Evolutionary conservation across 1,140 invertebrate genomes (phyloP).

Genomic region (Penaeus japonicus): DNA sequence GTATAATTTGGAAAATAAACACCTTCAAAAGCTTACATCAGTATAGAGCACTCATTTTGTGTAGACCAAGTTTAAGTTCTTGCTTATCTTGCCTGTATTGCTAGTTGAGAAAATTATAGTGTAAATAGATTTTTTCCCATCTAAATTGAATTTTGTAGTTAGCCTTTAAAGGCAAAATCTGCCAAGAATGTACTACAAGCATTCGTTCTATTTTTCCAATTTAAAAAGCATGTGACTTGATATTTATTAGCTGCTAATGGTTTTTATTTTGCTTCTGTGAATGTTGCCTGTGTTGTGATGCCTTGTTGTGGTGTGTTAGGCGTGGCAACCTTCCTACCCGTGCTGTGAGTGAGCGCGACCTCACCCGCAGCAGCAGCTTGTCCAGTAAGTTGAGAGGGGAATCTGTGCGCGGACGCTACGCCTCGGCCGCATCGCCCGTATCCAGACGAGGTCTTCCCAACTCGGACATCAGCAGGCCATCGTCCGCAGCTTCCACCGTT

Average conservation of each 20-base stretch:
- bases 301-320: slow-evolving; percentile 47
- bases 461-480: slow-evolving; percentile 57
- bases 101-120: too few species aligned
- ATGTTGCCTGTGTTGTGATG: slow-evolving; percentile 23
- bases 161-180: too few species aligned
- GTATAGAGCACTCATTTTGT: too few species aligned
- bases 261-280: neutral
- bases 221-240: too few species aligned
- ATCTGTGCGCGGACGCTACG: slow-evolving; percentile 31
- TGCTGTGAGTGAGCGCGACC: slow-evolving; percentile 68
- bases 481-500: slow-evolving; percentile 58
- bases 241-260: neutral
- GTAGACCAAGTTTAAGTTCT: too few species aligned
- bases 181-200: too few species aligned
- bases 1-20: too few species aligned
- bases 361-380: slow-evolving; percentile 55
- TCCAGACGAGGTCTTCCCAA: slow-evolving; percentile 19
- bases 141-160: too few species aligned
- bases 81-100: too few species aligned
- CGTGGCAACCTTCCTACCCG: slow-evolving; percentile 60
- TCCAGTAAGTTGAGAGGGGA: slow-evolving; percentile 44
- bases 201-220: too few species aligned
- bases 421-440: slow-evolving; percentile 26
- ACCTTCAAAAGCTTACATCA: too few species aligned
- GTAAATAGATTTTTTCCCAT: too few species aligned